phyloP scores from a whole-genome alignment of 1,140 invertebrate species.

The Penaeus indicus region DNA sequence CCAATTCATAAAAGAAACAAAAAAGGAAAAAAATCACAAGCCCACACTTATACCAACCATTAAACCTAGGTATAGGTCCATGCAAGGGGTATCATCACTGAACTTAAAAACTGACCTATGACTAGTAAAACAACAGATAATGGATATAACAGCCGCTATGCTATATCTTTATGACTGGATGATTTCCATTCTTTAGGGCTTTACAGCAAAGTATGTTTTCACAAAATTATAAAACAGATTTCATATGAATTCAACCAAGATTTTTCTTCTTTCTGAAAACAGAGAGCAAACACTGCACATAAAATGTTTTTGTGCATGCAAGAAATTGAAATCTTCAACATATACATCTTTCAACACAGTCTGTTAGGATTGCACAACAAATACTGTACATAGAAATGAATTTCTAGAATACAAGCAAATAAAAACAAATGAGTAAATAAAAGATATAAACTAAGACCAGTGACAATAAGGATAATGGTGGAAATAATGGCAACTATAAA shows the following conservation, averaged over 20 bases:
- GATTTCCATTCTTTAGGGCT: too few species aligned
- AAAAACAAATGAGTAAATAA: not conserved
- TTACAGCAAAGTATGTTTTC: too few species aligned
- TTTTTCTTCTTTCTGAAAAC: not conserved
- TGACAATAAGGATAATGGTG: constrained; percentile 20
- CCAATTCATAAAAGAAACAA: too few species aligned
- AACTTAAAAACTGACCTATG: too few species aligned
- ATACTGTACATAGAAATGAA: not conserved
- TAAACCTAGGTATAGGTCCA: too few species aligned
- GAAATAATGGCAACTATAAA: not conserved
- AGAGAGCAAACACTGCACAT: not conserved
- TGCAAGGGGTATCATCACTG: too few species aligned
- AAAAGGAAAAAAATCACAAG: too few species aligned
- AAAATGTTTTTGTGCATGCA: not conserved
- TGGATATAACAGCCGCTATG: too few species aligned
- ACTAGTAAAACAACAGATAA: too few species aligned
- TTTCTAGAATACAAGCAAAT: constrained; percentile 1
- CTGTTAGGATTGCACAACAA: not conserved
- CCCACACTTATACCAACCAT: too few species aligned
- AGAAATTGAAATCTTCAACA: not conserved
- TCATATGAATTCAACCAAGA: not conserved
- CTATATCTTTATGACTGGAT: too few species aligned
- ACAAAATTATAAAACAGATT: too few species aligned
- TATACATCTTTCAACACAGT: not conserved
- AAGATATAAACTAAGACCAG: not conserved